Evolutionary conservation across 2,113 vertebrate species (phyloP), one percentile per base, ranked within the genome.

Genomic region (Albula goreensis): DNA sequence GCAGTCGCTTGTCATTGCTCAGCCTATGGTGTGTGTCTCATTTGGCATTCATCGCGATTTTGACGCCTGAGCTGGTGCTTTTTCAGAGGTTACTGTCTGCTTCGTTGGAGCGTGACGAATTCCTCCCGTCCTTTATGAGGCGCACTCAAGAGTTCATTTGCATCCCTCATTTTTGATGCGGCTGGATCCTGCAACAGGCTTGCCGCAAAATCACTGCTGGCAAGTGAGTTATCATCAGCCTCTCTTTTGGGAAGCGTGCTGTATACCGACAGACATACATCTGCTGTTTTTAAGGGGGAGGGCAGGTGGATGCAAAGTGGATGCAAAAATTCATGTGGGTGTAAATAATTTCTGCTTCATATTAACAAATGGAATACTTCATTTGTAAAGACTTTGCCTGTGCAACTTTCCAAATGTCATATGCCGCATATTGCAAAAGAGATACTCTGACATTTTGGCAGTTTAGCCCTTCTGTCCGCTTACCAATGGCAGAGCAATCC

Each of bases 21-120:
- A 19, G 85, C 86, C 31, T 2, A 41, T n/a, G 81, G 87, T 53
- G 78, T 85, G 77, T 22, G 25, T 79, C 86, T 88, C 11, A 17
- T 57, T 85, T 77, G 52, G 82, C 56, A 31, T 41, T 15, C 66
- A 57, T 78, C 82, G 41, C 60, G n/a, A 19, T 81, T 82, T 41
- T 82, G 81, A 25, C 10, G 53, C 19, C n/a, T 2, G 13, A 3
- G n/a, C 52, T 5, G n/a, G 31, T 17, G 78, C 41, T 48, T 79
- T 78, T 52, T 53, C 50, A 53, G 50, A 8, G n/a, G 50, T 19
- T n/a, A 25, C 78, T 25, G 84, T 60, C 49, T 57, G 78, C 53
- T 50, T 48, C 48, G 56, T 11, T 15, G 84, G 84, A 49, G 41
- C 74, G 52, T 80, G 78, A 80, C 78, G 78, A 60, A 70, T 86